Conservation (phyloP, 1,140 invertebrate species). For the Maconellicoccus hirsutus region DNA sequence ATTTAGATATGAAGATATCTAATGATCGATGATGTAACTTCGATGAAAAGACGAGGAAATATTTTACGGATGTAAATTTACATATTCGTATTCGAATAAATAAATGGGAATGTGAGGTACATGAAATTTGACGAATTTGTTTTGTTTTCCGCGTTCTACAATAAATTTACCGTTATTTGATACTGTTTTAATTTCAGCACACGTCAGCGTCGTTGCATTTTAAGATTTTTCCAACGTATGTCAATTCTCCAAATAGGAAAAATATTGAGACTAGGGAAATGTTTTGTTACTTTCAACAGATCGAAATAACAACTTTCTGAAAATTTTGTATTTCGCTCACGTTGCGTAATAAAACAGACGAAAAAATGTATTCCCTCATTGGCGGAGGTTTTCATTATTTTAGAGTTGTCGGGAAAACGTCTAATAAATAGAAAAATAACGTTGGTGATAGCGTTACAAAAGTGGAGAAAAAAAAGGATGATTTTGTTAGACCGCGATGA, state of each 20-base stretch:
- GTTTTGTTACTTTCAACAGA: neutral
- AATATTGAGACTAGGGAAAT: neutral
- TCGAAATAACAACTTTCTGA: neutral
- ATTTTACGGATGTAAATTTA: no score
- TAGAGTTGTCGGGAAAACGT: neutral
- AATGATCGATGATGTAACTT: no score
- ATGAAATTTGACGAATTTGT: no score
- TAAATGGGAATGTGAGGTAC: no score
- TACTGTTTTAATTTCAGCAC: constrained; percentile 1
- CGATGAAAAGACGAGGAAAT: no score
- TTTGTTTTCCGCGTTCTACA: no score
- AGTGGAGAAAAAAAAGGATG: neutral
- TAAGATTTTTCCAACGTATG: neutral
- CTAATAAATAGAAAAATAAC: neutral
- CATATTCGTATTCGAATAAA: no score
- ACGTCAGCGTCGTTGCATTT: neutral
- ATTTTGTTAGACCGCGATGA: neutral
- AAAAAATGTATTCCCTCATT: neutral
- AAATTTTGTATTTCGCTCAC: neutral
- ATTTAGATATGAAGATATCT: no score
- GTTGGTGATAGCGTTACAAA: neutral
- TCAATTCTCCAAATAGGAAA: neutral
- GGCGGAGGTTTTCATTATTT: neutral
- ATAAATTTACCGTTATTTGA: no score
- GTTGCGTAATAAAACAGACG: neutral